These are phyloP conservation scores for Polylopha cassiicola DNA, from an alignment of 2,888 invertebrate species.

Conservation along the genomic window DNA sequence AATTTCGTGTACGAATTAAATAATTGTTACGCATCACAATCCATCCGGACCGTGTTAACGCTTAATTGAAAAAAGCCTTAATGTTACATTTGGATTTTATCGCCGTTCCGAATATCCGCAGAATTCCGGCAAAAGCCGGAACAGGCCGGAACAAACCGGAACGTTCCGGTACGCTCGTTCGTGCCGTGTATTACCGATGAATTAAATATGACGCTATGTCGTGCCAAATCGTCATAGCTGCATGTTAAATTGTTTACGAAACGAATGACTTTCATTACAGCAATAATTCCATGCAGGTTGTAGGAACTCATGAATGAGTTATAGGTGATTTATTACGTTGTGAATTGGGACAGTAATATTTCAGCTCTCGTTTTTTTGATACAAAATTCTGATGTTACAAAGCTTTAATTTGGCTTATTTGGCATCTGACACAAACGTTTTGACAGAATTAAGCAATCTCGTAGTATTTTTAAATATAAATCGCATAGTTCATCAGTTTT, in stretches of 20 bases:
- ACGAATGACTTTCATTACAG: constrained; percentile 6
- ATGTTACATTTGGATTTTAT: constrained; percentile 29
- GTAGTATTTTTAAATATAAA: too few relatives aligned
- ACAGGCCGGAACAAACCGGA: constrained; percentile 14
- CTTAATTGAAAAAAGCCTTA: constrained; percentile 27
- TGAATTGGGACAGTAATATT: too few relatives aligned
- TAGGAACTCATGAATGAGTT: too few relatives aligned
- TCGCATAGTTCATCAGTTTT: too few relatives aligned
- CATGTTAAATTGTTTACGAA: constrained; percentile 10
- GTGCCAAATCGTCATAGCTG: constrained; percentile 13
- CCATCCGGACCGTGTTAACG: constrained; percentile 22
- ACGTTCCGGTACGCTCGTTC: constrained; percentile 11
- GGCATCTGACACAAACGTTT: too few relatives aligned
- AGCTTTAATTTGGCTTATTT: too few relatives aligned
- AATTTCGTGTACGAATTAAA: constrained; percentile 8
- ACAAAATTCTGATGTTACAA: too few relatives aligned
- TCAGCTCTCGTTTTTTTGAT: too few relatives aligned
- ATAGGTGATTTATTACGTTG: too few relatives aligned
- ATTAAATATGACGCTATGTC: constrained; percentile 23
- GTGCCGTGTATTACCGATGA: constrained; percentile 22
- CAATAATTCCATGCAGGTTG: too few relatives aligned
- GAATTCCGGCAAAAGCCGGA: constrained; percentile 22
- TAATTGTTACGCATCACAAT: constrained; percentile 3
- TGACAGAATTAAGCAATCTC: too few relatives aligned
- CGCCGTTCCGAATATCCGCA: constrained; percentile 25